Evolutionary conservation across 2,888 invertebrate species (phyloP).

Genomic region (Tetragonisca angustula): DNA sequence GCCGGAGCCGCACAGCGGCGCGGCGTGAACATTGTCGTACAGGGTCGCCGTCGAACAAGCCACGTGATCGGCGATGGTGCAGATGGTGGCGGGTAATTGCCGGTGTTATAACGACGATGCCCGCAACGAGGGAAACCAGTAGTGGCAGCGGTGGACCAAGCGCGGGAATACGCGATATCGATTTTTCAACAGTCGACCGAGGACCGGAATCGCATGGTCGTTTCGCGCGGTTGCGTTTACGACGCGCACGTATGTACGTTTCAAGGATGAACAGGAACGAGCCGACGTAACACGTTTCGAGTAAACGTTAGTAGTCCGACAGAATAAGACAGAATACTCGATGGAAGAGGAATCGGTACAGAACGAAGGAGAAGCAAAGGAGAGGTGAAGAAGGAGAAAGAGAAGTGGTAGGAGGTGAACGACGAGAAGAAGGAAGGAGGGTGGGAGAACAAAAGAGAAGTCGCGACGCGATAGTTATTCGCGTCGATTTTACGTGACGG

Average conservation of each 20-base stretch:
- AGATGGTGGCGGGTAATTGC: slow-evolving; percentile 85
- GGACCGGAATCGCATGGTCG: slow-evolving; percentile 37
- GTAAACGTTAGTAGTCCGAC: slow-evolving; percentile 18
- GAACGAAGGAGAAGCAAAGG: neutral
- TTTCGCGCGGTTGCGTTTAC: slow-evolving; percentile 39
- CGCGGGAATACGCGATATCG: neutral
- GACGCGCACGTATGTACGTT: slow-evolving; percentile 14
- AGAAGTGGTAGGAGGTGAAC: neutral
- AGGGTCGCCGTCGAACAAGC: slow-evolving; percentile 93
- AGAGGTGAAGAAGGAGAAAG: neutral
- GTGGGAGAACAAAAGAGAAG: neutral
- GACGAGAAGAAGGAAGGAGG: neutral
- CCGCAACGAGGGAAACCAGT: slow-evolving; percentile 40
- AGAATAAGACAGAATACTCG: neutral
- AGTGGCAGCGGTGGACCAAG: neutral
- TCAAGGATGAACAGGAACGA: slow-evolving; percentile 51
- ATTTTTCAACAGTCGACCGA: slow-evolving; percentile 32
- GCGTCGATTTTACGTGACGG: slow-evolving; percentile 50
- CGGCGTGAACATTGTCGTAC: slow-evolving; percentile 92
- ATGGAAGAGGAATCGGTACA: neutral
- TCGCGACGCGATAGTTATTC: slow-evolving; percentile 35
- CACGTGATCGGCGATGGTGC: slow-evolving; percentile 90
- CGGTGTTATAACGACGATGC: slow-evolving; percentile 76
- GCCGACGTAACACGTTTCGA: slow-evolving; percentile 9
- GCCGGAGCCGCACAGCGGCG: slow-evolving; percentile 86